Evolutionary conservation across 2,888 invertebrate species (phyloP).

Genomic region (Tachina fera): DNA sequence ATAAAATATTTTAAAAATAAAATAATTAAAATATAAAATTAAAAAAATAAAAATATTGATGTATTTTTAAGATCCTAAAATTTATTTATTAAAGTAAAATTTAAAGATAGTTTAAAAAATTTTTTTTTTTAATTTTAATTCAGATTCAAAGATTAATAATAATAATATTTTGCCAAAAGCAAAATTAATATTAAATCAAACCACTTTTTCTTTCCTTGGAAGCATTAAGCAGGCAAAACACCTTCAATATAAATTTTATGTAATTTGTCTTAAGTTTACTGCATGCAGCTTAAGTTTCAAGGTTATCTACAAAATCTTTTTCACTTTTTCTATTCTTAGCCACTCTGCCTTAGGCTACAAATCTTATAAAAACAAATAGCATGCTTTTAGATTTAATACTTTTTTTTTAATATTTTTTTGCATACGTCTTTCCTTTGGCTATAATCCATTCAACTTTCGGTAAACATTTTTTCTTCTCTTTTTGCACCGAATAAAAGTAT

Average conservation of each 20-base stretch:
- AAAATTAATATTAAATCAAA: too few relatives aligned
- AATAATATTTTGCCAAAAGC: too few relatives aligned
- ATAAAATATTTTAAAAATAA: too few relatives aligned
- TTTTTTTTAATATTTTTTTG: not conserved
- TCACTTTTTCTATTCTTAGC: not conserved
- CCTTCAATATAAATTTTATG: not conserved
- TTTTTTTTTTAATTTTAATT: too few relatives aligned
- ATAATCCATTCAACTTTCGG: constrained; percentile 49
- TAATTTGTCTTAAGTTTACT: not conserved
- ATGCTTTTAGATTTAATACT: constrained; percentile 14
- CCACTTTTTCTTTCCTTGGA: too few relatives aligned
- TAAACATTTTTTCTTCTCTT: constrained; percentile 15
- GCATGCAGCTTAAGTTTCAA: constrained; percentile 16
- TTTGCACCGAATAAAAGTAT: not conserved
- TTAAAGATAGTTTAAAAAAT: too few relatives aligned
- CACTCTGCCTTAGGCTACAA: not conserved
- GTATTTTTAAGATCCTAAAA: too few relatives aligned
- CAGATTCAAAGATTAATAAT: too few relatives aligned
- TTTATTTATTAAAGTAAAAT: too few relatives aligned
- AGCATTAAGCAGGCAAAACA: too few relatives aligned
- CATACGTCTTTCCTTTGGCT: constrained; percentile 26
- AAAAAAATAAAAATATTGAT: too few relatives aligned
- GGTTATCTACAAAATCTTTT: constrained; percentile 24
- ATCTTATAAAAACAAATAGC: constrained; percentile 20
- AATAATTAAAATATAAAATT: too few relatives aligned